A percentile compares a stretch with the other conserved stretches of the same genome.
Conservation (phyloP, 2,797 vertebrate species). For the Gastrophryne carolinensis region DNA sequence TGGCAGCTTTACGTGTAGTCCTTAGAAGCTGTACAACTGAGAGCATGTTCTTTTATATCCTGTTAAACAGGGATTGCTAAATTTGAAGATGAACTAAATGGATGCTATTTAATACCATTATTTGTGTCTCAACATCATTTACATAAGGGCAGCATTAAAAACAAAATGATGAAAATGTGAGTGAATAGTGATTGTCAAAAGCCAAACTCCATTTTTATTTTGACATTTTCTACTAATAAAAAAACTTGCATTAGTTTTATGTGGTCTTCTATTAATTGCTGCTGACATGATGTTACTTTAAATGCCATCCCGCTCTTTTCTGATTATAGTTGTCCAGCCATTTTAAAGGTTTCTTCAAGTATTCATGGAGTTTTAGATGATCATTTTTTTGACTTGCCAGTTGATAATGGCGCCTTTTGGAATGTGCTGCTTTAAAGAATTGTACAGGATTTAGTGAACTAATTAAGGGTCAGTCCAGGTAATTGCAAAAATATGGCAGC, state of each 20-base stretch:
- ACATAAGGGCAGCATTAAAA: conserved; percentile 1
- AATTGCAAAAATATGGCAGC: too few relatives aligned
- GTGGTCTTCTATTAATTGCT: conserved; percentile 3
- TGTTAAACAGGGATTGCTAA: background rate
- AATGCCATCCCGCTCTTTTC: too few relatives aligned
- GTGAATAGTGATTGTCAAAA: conserved; percentile 8
- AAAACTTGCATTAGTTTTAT: conserved; percentile 8
- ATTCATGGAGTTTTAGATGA: too few relatives aligned
- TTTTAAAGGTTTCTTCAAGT: too few relatives aligned
- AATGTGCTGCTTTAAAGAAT: too few relatives aligned
- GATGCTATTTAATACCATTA: conserved; percentile 4
- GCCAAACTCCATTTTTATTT: conserved; percentile 35
- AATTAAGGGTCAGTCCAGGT: too few relatives aligned
- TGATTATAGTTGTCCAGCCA: too few relatives aligned
- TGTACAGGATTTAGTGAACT: too few relatives aligned
- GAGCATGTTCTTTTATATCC: background rate
- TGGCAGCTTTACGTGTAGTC: background rate
- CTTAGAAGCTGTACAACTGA: background rate
- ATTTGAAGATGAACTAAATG: background rate
- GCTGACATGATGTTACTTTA: background rate
- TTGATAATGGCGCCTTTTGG: too few relatives aligned
- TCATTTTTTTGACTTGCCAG: too few relatives aligned
- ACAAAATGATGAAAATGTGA: conserved; percentile 7
- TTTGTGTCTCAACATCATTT: conserved; percentile 9
- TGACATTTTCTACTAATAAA: conserved; percentile 35